A percentile compares a stretch with the other conserved stretches of the same genome.
Conservation (phyloP, 2,888 invertebrate species). For the Agrilus cyanescens region DNA sequence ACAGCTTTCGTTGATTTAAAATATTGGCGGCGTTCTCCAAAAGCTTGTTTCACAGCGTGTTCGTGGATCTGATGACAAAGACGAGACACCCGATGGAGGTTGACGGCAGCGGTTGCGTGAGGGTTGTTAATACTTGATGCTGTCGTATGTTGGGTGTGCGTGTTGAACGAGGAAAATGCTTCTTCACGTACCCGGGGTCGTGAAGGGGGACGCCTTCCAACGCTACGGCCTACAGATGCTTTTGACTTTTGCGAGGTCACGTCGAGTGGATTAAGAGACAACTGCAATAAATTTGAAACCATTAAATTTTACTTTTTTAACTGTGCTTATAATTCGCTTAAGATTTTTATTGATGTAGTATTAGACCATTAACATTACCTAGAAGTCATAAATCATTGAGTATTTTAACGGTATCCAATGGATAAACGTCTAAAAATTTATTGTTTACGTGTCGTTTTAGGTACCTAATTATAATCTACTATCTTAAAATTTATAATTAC, state of each 20-base stretch:
- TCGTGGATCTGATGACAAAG: slow-evolving; percentile 39
- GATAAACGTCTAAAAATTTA: no score
- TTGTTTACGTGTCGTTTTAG: no score
- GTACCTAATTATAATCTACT: no score
- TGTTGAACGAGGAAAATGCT: slow-evolving; percentile 6
- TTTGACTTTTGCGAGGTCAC: slow-evolving; percentile 39
- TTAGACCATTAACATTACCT: no score
- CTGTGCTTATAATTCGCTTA: no score
- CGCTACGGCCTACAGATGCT: slow-evolving; percentile 39
- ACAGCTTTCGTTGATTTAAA: slow-evolving; percentile 1
- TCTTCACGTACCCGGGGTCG: slow-evolving; percentile 29
- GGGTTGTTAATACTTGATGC: slow-evolving; percentile 11
- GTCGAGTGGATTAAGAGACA: slow-evolving; percentile 39
- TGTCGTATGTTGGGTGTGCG: not conserved
- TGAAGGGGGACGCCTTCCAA: slow-evolving; percentile 40
- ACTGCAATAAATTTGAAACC: slow-evolving; percentile 27
- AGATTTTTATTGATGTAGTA: no score
- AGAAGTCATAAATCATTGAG: no score
- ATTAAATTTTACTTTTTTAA: not conserved
- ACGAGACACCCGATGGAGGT: slow-evolving; percentile 34
- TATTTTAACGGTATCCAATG: no score
- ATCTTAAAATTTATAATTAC: no score
- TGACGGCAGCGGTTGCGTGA: slow-evolving; percentile 25
- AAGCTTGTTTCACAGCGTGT: slow-evolving; percentile 31
- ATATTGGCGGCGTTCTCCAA: slow-evolving; percentile 18